phyloP scores from a whole-genome alignment of 2,797 vertebrate genomes.

The Microchirus variegatus region DNA sequence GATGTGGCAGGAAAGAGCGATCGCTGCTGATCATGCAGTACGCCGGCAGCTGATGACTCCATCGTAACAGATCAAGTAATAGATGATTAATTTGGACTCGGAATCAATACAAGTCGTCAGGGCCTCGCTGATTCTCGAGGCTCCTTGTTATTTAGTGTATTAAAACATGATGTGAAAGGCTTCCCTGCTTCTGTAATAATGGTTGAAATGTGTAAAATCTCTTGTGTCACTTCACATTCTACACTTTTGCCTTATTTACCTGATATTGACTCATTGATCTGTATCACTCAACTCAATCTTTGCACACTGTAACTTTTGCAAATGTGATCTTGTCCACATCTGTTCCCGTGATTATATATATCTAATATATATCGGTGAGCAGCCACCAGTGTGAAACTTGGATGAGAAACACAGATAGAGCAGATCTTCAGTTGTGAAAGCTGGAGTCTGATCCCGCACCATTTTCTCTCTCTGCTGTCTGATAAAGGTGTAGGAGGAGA shows the following conservation, averaged over 20 bases:
- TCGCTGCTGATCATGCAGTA: constrained; percentile 57
- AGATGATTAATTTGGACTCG: constrained; percentile 66
- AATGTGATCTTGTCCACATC: constrained; percentile 15
- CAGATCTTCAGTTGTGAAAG: constrained; percentile 36
- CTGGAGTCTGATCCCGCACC: constrained; percentile 25
- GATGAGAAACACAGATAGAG: constrained; percentile 44
- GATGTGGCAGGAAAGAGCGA: constrained; percentile 40
- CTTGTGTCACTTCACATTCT: not conserved
- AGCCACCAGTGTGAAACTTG: constrained; percentile 36
- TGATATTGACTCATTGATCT: constrained; percentile 2
- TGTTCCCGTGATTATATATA: constrained; percentile 37
- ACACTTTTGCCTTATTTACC: constrained; percentile 8
- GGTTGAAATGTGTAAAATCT: not conserved
- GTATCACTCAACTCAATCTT: not conserved
- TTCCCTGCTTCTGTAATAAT: not conserved
- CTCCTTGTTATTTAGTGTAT: constrained; percentile 15
- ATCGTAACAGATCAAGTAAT: constrained; percentile 62
- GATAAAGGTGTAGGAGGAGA: constrained; percentile 39
- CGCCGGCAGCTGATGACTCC: constrained; percentile 57
- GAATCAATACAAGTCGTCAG: constrained; percentile 47
- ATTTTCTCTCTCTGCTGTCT: constrained; percentile 48
- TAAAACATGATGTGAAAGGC: constrained; percentile 6
- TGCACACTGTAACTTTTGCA: constrained; percentile 10
- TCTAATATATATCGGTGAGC: constrained; percentile 38
- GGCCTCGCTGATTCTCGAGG: constrained; percentile 21